Conservation (phyloP, 1,140 invertebrate species). For the Bombus vancouverensis region DNA sequence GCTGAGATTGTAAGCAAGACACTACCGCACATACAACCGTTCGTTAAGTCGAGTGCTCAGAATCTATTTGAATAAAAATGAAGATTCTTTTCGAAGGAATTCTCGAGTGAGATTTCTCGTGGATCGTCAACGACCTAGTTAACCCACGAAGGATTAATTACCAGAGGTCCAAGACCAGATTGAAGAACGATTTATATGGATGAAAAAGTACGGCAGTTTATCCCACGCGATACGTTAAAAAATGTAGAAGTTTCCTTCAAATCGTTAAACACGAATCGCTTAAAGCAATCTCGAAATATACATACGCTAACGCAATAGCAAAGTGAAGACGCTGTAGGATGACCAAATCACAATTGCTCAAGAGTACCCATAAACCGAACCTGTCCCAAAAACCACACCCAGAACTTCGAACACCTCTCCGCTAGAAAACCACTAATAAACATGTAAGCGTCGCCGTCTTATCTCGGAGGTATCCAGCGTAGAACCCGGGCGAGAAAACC, state of each 20-base stretch:
- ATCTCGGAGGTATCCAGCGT: conserved; percentile 3
- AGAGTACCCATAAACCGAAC: neutral
- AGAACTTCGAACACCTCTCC: neutral
- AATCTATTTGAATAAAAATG: too few species aligned
- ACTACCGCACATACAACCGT: too few species aligned
- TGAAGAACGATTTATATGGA: too few species aligned
- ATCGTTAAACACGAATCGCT: neutral
- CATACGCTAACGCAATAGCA: neutral
- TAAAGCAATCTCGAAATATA: neutral
- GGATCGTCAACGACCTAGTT: too few species aligned
- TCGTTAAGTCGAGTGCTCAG: too few species aligned
- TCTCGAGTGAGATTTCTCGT: too few species aligned
- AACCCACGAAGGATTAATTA: too few species aligned
- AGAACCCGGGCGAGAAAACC: conserved; percentile 17
- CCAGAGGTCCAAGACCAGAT: too few species aligned
- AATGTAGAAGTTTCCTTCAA: neutral
- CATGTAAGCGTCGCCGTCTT: conserved; percentile 14
- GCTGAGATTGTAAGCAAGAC: too few species aligned
- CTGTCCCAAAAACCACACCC: neutral
- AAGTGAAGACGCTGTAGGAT: neutral
- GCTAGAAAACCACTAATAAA: conserved; percentile 17
- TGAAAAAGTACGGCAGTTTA: too few species aligned
- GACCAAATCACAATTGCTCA: neutral
- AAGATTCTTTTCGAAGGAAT: too few species aligned
- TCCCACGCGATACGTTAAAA: neutral